Evolutionary conservation across 2,113 vertebrate species (phyloP).

Genomic region (Cyphomyrus discorhynchus): DNA sequence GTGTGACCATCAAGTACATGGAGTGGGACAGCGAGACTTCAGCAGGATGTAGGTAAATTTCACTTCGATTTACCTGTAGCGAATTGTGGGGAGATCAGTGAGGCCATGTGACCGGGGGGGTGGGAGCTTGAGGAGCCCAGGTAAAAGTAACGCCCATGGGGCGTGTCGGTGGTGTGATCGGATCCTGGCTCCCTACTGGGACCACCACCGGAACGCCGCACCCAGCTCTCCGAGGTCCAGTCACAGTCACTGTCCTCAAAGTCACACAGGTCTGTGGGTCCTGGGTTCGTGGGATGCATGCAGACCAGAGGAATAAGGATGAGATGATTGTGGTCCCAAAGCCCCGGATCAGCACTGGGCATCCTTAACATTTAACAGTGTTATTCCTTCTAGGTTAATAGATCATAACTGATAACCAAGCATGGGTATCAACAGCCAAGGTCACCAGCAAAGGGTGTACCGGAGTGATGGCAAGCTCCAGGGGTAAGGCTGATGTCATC

Average conservation of each 20-base stretch:
- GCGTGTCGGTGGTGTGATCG: constrained; percentile 60
- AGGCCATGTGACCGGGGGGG: constrained; percentile 37
- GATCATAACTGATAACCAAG: neutral
- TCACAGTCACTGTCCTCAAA: constrained; percentile 58
- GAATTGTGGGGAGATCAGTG: constrained; percentile 51
- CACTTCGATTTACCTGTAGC: constrained; percentile 54
- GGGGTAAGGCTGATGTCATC: constrained; percentile 52
- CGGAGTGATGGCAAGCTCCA: constrained; percentile 49
- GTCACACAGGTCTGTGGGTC: constrained; percentile 51
- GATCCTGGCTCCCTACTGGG: constrained; percentile 46
- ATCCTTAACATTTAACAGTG: neutral
- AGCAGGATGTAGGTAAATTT: constrained; percentile 27
- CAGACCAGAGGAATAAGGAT: neutral
- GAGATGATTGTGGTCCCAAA: neutral
- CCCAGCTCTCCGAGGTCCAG: constrained; percentile 56
- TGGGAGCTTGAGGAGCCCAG: constrained; percentile 40
- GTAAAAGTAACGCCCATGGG: constrained; percentile 50
- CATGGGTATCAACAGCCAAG: neutral
- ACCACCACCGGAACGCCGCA: constrained; percentile 42
- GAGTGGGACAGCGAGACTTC: constrained; percentile 33
- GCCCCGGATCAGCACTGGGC: neutral
- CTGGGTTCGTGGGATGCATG: neutral
- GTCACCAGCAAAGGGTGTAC: constrained; percentile 33
- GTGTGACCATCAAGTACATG: constrained; percentile 27
- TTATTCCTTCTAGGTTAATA: neutral